Evolutionary conservation across 1,140 invertebrate species (phyloP).

Genomic region (Drosophila simulans): DNA sequence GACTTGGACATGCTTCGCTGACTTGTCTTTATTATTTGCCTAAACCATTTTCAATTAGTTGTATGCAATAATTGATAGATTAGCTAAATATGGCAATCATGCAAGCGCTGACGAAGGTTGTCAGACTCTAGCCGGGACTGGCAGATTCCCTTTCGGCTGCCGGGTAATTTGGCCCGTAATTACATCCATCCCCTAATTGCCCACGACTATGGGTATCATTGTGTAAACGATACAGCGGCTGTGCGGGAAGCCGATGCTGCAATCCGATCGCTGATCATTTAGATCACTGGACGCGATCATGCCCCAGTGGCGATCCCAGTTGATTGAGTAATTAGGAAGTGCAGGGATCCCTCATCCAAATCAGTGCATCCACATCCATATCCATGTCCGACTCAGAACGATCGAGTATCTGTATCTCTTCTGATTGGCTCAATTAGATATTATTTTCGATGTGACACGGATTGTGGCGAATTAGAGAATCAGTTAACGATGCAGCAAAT

Average conservation of each 20-base stretch:
- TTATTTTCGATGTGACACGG: too few species aligned
- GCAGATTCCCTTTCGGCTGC: constrained; percentile 23
- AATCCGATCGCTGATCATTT: constrained; percentile 14
- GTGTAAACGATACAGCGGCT: constrained; percentile 19
- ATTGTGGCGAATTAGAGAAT: not conserved
- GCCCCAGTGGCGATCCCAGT: constrained; percentile 18
- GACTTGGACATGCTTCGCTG: constrained; percentile 48
- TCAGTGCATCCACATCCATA: not conserved
- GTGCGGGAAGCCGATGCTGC: constrained; percentile 11
- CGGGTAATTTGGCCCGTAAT: constrained; percentile 42
- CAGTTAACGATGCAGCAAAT: not conserved
- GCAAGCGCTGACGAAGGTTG: constrained; percentile 42
- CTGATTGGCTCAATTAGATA: not conserved
- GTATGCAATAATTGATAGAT: constrained; percentile 56
- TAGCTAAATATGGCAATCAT: constrained; percentile 52
- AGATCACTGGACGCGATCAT: constrained; percentile 4
- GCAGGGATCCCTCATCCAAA: not conserved
- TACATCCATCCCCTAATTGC: constrained; percentile 30
- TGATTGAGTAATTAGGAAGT: constrained; percentile 30
- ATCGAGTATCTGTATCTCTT: constrained; percentile 1
- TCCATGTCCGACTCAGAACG: not conserved
- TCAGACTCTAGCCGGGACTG: constrained; percentile 24
- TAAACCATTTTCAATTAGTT: constrained; percentile 61
- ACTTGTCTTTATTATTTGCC: constrained; percentile 50
- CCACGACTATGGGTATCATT: constrained; percentile 6